phyloP scores from a whole-genome alignment of 1,140 invertebrate species.

The Philotrypesis tridentata region DNA sequence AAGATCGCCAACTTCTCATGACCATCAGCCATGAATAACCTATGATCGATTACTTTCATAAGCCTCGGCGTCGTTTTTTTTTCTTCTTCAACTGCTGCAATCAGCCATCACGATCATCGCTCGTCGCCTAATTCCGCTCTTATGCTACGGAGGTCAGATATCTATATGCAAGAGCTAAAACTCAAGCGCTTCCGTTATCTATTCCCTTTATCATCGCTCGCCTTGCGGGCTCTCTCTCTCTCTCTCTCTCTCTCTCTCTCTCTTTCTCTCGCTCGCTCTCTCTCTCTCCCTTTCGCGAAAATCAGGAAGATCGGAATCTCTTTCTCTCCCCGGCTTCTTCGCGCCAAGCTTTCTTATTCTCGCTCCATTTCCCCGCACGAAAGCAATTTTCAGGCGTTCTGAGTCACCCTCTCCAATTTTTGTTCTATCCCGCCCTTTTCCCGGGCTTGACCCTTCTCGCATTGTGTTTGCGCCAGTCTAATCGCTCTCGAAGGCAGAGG shows the following conservation, averaged over 20 bases:
- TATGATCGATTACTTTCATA: neutral
- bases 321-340: neutral
- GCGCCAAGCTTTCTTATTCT: conserved; percentile 6
- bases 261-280: too few species aligned
- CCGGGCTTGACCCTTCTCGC: neutral
- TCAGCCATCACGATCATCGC: neutral
- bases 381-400: conserved; percentile 28
- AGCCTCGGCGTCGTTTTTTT: neutral
- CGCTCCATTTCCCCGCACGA: conserved; percentile 1
- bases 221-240: neutral
- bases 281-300: neutral
- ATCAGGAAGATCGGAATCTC: conserved; percentile 10
- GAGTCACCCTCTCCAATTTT: neutral
- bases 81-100: neutral
- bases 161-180: conserved; percentile 8
- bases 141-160: neutral
- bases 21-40: neutral
- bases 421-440: neutral
- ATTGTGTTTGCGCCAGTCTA: neutral
- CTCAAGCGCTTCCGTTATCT: conserved; percentile 22
- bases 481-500: neutral
- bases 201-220: conserved; percentile 36
- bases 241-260: neutral
- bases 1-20: too few species aligned
- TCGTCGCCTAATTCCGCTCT: neutral